Conservation (phyloP, 2,888 invertebrate species). For the Mechanitis messenoides region DNA sequence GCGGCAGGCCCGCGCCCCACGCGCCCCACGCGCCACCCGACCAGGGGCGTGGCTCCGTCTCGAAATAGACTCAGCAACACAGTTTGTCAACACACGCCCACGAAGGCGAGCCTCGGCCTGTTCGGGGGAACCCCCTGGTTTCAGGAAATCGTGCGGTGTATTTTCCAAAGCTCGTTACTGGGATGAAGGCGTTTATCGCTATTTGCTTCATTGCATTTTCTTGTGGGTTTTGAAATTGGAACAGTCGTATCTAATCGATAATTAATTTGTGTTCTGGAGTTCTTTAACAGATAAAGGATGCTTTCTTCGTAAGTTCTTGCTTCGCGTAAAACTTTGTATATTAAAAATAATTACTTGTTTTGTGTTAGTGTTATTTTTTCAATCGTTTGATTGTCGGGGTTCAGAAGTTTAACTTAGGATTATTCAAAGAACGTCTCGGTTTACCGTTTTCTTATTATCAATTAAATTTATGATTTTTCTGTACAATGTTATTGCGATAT, state of each 20-base stretch:
- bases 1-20: conserved; percentile 29
- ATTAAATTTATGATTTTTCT: background rate
- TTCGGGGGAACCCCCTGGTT: conserved; percentile 24
- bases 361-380: background rate
- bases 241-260: too few relatives aligned
- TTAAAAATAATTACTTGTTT: background rate
- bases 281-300: too few relatives aligned
- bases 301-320: too few relatives aligned
- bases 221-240: too few relatives aligned
- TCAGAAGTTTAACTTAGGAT: background rate
- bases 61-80: conserved; percentile 65
- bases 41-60: conserved; percentile 38
- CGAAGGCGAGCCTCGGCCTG: conserved; percentile 44
- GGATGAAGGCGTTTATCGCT: too few relatives aligned
- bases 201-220: too few relatives aligned
- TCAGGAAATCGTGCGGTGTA: conserved; percentile 16
- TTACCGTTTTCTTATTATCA: background rate
- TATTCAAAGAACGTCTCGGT: background rate
- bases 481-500: background rate
- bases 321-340: too few relatives aligned
- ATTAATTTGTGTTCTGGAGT: too few relatives aligned
- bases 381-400: background rate
- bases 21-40: conserved; percentile 13
- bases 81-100: conserved; percentile 75
- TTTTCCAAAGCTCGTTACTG: conserved; percentile 2